These are phyloP conservation scores for Drosophila nikananu DNA, from an alignment of 1,140 invertebrate species.

Conservation along the genomic window DNA sequence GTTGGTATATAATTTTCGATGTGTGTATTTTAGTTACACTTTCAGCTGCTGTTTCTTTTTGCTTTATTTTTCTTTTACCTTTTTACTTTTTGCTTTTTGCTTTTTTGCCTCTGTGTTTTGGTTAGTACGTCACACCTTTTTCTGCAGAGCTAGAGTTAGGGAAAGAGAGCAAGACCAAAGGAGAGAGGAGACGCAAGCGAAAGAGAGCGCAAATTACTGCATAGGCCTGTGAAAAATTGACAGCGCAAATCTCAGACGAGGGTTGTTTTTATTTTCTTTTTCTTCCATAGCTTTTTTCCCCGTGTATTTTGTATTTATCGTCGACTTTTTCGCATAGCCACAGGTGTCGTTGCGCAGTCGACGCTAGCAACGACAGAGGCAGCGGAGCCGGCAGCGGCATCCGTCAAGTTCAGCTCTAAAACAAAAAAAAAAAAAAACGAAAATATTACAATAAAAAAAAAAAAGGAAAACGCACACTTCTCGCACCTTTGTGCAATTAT, in stretches of 20 bases:
- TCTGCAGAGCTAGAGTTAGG: neutral
- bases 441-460: slow-evolving; percentile 14
- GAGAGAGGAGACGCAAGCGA: neutral
- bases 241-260: slow-evolving; percentile 53
- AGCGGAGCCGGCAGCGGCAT: slow-evolving; percentile 31
- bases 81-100: slow-evolving; percentile 11
- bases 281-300: slow-evolving; percentile 9
- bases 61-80: slow-evolving; percentile 17
- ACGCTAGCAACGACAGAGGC: slow-evolving; percentile 2
- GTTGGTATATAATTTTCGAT: slow-evolving; percentile 45
- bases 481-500: slow-evolving; percentile 79
- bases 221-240: slow-evolving; percentile 67
- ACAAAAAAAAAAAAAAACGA: slow-evolving; percentile 13
- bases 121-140: slow-evolving; percentile 63
- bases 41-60: slow-evolving; percentile 64
- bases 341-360: slow-evolving; percentile 64
- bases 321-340: slow-evolving; percentile 53
- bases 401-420: slow-evolving; percentile 69
- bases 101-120: slow-evolving; percentile 31
- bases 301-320: slow-evolving; percentile 21
- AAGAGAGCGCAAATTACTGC: slow-evolving; percentile 17
- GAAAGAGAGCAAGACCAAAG: neutral
- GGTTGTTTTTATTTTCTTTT: slow-evolving; percentile 60
- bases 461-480: slow-evolving; percentile 9
- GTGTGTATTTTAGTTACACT: slow-evolving; percentile 71